Conservation (phyloP, 2,797 vertebrate species). For the Moxostoma hubbsi region DNA sequence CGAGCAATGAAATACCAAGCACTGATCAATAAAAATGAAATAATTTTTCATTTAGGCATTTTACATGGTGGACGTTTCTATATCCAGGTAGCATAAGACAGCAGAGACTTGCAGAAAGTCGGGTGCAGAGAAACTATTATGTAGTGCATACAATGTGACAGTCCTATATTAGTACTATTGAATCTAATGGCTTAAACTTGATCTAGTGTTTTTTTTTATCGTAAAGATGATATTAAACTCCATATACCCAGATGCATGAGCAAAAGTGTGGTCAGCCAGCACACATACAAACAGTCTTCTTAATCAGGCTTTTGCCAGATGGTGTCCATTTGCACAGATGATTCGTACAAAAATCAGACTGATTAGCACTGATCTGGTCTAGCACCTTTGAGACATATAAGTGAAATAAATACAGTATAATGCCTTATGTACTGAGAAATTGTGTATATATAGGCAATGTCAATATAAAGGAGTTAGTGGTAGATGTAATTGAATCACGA, state of each 20-base stretch:
- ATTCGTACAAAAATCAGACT: constrained; percentile 45
- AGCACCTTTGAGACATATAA: constrained; percentile 26
- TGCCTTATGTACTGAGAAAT: constrained; percentile 1
- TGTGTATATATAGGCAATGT: background rate
- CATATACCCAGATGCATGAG: constrained; percentile 28
- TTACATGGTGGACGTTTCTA: too few relatives aligned
- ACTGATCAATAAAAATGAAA: too few relatives aligned
- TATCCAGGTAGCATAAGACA: too few relatives aligned
- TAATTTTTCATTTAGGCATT: too few relatives aligned
- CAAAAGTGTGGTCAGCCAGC: constrained; percentile 28
- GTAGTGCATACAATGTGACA: background rate
- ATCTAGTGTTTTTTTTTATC: constrained; percentile 1
- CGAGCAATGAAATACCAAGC: too few relatives aligned
- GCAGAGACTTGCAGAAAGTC: too few relatives aligned
- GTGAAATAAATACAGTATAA: constrained; percentile 54
- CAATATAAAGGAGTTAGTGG: background rate
- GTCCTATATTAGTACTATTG: background rate
- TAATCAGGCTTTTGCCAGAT: constrained; percentile 47
- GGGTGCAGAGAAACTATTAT: background rate
- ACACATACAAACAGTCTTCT: constrained; percentile 16
- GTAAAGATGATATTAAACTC: constrained; percentile 15
- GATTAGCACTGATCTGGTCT: constrained; percentile 41
- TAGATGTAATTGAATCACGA: constrained; percentile 18
- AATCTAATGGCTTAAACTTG: background rate
- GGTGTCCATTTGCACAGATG: constrained; percentile 40